These are phyloP conservation scores for Florisuga fusca DNA, from an alignment of 2,797 vertebrate species.

Conservation along the genomic window DNA sequence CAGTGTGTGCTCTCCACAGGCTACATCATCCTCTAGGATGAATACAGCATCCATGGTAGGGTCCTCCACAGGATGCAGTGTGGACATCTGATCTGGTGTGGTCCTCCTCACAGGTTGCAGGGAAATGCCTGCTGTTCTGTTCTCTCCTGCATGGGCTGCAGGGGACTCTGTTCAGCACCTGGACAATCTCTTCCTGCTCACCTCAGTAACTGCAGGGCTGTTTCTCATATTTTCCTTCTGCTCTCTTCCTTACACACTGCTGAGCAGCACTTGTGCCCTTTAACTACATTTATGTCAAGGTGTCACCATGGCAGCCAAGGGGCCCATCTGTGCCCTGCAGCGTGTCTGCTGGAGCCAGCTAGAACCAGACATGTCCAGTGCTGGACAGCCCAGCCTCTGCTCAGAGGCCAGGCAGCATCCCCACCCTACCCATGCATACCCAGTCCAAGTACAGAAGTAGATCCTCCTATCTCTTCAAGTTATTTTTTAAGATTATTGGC, in stretches of 20 bases:
- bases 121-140: background rate
- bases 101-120: background rate
- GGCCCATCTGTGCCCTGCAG: background rate
- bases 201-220: accelerated
- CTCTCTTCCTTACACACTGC: background rate
- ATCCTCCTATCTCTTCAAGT: background rate
- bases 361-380: accelerated
- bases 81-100: no score
- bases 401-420: background rate
- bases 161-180: accelerated
- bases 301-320: accelerated
- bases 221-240: background rate
- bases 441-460: background rate
- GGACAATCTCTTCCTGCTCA: no score
- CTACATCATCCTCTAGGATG: background rate
- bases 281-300: no score
- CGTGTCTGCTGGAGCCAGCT: accelerated
- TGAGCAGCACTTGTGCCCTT: background rate
- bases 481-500: background rate
- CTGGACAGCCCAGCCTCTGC: background rate
- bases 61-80: background rate
- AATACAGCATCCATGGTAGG: accelerated
- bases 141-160: background rate
- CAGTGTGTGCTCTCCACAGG: background rate
- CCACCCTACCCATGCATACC: accelerated